Evolutionary conservation across 2,797 vertebrate species (phyloP).

Genomic region (Clarias laeviceps): DNA sequence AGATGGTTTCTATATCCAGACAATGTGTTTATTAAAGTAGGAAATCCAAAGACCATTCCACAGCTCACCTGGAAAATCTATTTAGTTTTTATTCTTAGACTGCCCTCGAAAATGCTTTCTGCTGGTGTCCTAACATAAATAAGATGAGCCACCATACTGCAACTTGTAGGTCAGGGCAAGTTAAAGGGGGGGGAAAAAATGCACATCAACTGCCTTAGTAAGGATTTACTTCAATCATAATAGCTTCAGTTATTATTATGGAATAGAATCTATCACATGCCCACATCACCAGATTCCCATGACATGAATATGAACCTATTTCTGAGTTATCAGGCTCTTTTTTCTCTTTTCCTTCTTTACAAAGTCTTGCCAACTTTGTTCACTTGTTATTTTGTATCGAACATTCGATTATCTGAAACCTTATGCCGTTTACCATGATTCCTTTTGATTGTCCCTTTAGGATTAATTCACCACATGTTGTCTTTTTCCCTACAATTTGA

Average conservation of each 20-base stretch:
- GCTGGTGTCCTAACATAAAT: not conserved
- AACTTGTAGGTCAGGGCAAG: not conserved
- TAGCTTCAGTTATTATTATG: not conserved
- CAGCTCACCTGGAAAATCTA: not conserved
- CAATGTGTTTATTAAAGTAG: not conserved
- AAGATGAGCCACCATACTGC: not conserved
- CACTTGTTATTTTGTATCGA: not conserved
- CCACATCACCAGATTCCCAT: not conserved
- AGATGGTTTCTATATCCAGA: not conserved
- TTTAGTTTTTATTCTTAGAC: not conserved
- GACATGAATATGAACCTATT: not conserved
- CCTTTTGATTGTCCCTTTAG: not conserved
- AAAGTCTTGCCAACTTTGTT: not conserved
- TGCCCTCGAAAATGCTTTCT: not conserved
- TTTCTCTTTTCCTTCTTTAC: not conserved
- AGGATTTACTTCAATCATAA: not conserved
- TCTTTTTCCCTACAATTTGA: not conserved
- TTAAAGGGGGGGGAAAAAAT: not conserved
- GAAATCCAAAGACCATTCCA: not conserved
- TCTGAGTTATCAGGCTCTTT: not conserved
- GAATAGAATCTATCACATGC: not conserved
- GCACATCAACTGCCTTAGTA: not conserved
- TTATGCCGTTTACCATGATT: not conserved
- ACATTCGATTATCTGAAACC: not conserved
- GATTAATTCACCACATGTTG: not conserved